Evolutionary conservation across 2,797 vertebrate species (phyloP).

Genomic region (Cephalopachus bancanus): DNA sequence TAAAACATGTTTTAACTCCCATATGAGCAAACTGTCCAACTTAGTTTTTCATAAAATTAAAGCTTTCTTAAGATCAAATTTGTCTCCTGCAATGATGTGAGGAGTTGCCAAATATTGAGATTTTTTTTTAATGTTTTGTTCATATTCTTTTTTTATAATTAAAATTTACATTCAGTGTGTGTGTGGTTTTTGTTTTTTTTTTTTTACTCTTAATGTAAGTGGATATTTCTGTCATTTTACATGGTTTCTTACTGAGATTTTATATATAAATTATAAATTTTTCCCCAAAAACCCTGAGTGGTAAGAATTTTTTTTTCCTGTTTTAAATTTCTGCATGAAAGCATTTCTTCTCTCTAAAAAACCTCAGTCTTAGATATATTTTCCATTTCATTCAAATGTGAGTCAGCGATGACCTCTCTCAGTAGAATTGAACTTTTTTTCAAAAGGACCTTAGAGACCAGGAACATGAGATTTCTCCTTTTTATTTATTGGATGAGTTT

Average conservation of each 20-base stretch:
- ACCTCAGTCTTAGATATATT: neutral
- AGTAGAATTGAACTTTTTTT: neutral
- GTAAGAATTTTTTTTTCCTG: constrained; percentile 80
- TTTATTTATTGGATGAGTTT: neutral
- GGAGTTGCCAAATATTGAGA: constrained; percentile 91
- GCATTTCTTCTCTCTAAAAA: neutral
- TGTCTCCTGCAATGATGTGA: constrained; percentile 89
- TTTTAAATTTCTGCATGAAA: constrained; percentile 16
- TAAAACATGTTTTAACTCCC: constrained; percentile 88
- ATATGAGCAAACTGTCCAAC: constrained; percentile 88
- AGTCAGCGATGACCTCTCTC: neutral
- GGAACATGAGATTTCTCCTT: neutral
- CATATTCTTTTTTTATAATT: constrained; percentile 90
- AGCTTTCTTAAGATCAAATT: constrained; percentile 89
- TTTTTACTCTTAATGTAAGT: constrained; percentile 88
- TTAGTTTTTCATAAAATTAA: constrained; percentile 89
- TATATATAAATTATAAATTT: constrained; percentile 92
- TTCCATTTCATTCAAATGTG: neutral
- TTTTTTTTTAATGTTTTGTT: constrained; percentile 90
- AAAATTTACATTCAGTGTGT: constrained; percentile 85
- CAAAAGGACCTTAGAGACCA: neutral
- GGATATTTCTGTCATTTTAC: constrained; percentile 90
- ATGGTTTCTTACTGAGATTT: constrained; percentile 92
- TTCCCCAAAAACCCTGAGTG: constrained; percentile 88
- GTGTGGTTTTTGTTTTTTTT: constrained; percentile 56